Percentiles rank a stretch among this genome's conserved stretches.
These are phyloP conservation scores for Hypomecis punctinalis DNA, from an alignment of 2,888 invertebrate species.

Conservation along the genomic window DNA sequence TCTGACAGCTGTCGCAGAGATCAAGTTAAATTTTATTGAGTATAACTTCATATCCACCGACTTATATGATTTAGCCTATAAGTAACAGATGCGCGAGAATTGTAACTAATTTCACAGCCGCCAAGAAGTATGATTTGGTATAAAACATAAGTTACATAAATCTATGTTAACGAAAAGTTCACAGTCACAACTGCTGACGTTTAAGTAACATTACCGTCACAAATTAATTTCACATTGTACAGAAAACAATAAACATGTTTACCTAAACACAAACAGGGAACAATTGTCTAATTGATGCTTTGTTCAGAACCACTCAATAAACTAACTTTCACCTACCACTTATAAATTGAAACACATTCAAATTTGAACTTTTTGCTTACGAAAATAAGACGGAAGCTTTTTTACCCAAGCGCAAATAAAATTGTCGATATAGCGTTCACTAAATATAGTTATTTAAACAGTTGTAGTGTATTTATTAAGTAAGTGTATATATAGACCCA, in stretches of 20 bases:
- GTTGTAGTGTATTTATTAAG: conserved; percentile 54
- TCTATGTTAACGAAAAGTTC: background rate
- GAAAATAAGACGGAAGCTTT: conserved; percentile 5
- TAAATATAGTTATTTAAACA: conserved; percentile 59
- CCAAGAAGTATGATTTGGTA: too few relatives aligned
- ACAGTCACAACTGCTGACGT: conserved; percentile 56
- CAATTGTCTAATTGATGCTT: conserved; percentile 66
- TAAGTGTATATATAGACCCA: conserved; percentile 70
- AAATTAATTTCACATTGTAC: conserved; percentile 67
- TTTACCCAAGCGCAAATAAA: background rate
- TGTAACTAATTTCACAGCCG: too few relatives aligned
- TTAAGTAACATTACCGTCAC: conserved; percentile 18
- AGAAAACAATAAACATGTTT: conserved; percentile 55
- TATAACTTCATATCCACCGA: too few relatives aligned
- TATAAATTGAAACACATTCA: conserved; percentile 11
- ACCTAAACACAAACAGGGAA: conserved; percentile 50
- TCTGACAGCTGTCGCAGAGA: too few relatives aligned
- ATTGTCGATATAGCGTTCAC: conserved; percentile 40
- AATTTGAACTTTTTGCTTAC: conserved; percentile 30
- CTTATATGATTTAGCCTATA: too few relatives aligned
- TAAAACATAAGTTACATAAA: too few relatives aligned
- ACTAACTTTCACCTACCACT: conserved; percentile 33
- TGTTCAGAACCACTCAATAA: conserved; percentile 53
- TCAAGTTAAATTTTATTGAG: too few relatives aligned
- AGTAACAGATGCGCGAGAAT: too few relatives aligned